phyloP scores from a whole-genome alignment of 2,797 vertebrate species.

The Chrosomus eos region DNA sequence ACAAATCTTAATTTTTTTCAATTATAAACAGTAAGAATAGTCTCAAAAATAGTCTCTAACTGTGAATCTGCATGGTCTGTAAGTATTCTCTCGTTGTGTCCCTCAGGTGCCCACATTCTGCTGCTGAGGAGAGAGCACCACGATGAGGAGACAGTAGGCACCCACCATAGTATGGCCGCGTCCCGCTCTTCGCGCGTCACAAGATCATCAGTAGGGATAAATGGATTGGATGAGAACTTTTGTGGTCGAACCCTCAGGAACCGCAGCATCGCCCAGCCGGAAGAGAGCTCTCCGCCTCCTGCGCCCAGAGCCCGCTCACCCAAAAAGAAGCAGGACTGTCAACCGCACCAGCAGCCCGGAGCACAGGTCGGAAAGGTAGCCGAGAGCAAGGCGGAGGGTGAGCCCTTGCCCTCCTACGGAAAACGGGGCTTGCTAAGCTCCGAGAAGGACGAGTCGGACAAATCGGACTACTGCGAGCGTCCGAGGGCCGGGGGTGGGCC shows the following conservation, averaged over 20 bases:
- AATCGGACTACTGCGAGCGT: slow-evolving; percentile 85
- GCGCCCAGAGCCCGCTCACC: slow-evolving; percentile 92
- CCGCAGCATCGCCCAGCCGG: slow-evolving; percentile 97
- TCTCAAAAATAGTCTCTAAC: background rate
- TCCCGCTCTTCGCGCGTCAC: slow-evolving; percentile 99
- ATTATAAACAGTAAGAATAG: background rate
- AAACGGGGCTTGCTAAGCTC: slow-evolving; percentile 89
- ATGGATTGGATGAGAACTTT: slow-evolving; percentile 99
- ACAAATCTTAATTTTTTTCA: background rate
- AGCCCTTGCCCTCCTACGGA: slow-evolving; percentile 86
- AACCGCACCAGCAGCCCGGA: slow-evolving; percentile 75
- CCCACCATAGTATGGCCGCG: slow-evolving; percentile 98
- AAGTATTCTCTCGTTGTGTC: slow-evolving; percentile 56
- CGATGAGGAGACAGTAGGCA: slow-evolving; percentile 93
- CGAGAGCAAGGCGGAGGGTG: slow-evolving; percentile 82
- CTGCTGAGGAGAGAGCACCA: slow-evolving; percentile 92
- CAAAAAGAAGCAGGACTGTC: slow-evolving; percentile 92
- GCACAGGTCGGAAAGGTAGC: slow-evolving; percentile 78
- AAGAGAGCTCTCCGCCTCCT: slow-evolving; percentile 87
- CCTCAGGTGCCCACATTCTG: slow-evolving; percentile 78
- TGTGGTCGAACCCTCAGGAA: slow-evolving; percentile 99
- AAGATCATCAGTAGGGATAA: slow-evolving; percentile 99
- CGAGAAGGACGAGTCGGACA: slow-evolving; percentile 87
- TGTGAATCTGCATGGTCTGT: background rate
- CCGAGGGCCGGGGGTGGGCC: slow-evolving; percentile 64